Evolutionary conservation across 2,888 invertebrate species (phyloP), one percentile per base, ranked within the genome.

Genomic region (Caenorhabditis sinica): DNA sequence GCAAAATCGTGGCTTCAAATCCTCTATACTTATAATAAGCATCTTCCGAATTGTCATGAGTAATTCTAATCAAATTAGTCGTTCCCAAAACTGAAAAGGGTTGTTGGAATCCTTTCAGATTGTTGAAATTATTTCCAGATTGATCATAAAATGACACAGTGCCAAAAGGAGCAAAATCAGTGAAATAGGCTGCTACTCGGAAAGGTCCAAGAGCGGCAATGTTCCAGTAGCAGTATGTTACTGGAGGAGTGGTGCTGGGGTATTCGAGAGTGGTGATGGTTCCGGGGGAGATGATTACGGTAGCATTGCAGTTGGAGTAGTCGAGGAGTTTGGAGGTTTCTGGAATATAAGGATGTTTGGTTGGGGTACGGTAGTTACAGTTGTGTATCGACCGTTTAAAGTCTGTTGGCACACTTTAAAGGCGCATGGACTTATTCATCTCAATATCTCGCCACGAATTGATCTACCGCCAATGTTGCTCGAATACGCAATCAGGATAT

Each of bases 271-370:
- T 51, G 40, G 76, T 69, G 60, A 77, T 36, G n/a, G 45, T 17
- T 20, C 68, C 68, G 0, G 76, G 76, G n/a, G 76, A 60, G 33
- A 77, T 49, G 49, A 61, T 20, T 4, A 77, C 33, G 2, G 76
- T 77, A 4, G 66, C 33, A 60, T 76, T 76, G 68, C 76, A 76
- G 25, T 76, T 53, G 68, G 76, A 68, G 43, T n/a, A 25, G 49
- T 76, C 76, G 9, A 40, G 40, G 13, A 5, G 40, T 6, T 6
- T 11, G 58, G 45, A 3, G 36, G 61, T 2, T n/a, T 61, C 61
- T 61, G 61, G 23, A 36, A 13, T 33, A n/a, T 28, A 25, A 25
- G 8, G n/a, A n/a, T n/a, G n/a, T n/a, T n/a, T n/a, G n/a, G n/a
- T n/a, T n/a, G n/a, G n/a, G n/a, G n/a, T n/a, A n/a, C n/a, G n/a